Evolutionary conservation across 2,113 vertebrate species (phyloP), one percentile per base, ranked within the genome.

Genomic region (Rhegmatorhina hoffmannsi): DNA sequence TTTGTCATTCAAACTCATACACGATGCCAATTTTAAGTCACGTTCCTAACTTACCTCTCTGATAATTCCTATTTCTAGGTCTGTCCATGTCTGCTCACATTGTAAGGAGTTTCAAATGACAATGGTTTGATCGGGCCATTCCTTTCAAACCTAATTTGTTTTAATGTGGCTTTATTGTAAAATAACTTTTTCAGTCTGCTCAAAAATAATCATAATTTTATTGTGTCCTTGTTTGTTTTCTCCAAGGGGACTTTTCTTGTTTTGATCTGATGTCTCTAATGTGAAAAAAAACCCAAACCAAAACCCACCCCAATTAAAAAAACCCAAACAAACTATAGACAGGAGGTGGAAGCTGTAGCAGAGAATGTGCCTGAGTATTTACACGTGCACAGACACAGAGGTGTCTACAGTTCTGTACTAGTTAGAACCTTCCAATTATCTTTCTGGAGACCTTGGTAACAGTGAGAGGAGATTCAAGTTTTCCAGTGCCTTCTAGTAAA

Each of bases 271-370:
- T 36, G 21, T 6, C 13, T 75, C 18, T 40, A 53, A 49, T 3
- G 1, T 53, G 19, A 18, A 24, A 34, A 34, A 52, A 11, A 46
- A 13, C 6, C 36, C 40, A 33, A 26, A 33, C 18, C 0, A 1
- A 28, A 58, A 17, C 8, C 9, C 16, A 25, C 18, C 6, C 0
- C 0, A 44, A 55, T 36, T 34, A 1, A n/a, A 81, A 63, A 46
- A 31, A 23, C 15, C 14, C 11, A 40, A 13, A 11, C 11, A 50
- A 17, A 25, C 11, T 46, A 11, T 66, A 46, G 8, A 6, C 14
- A 49, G 13, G 29, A 44, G 24, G 29, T 2, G 10, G 24, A 67
- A 84, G 26, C n/a, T 87, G 17, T 50, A 68, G 60, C 17, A 34
- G 3, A 46, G 2, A 36, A 6, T 46, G 23, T 46, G 16, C 60